Evolutionary conservation across 2,113 vertebrate genomes (phyloP), one percentile per base, ranked within the genome.

Genomic region (Bubo blakistoni): DNA sequence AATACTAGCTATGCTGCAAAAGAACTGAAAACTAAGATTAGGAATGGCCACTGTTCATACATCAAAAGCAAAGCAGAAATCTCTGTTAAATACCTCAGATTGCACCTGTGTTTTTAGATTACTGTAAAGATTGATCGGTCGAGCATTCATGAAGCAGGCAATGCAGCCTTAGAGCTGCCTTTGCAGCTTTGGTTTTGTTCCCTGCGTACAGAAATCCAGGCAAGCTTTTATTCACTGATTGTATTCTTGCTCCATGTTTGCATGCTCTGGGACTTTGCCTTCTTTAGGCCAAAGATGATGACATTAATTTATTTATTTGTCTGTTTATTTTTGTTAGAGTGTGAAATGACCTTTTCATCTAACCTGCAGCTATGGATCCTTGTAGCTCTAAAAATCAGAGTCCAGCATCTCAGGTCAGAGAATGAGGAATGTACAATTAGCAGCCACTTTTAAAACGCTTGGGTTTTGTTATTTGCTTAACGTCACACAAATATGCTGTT

Each of bases 161-260:
- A 38, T 0, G 0, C 7, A 63, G 38, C 30, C 27, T 49, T 58
- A 44, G 34, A 63, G 34, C 21, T 36, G 21, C 30, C 25, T 46
- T 24, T 59, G 49, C 12, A 38, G 32, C n/a, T 87, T 73, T 63
- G 40, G 8, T 24, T 86, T 79, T 12, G 6, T 65, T 85, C 55
- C 7, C 3, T 34, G 14, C 16, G 27, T 42, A 16, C 38, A 71
- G 47, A 80, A 74, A 66, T 16, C 46, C 52, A 51, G 24, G 16
- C 20, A 78, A 65, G 63, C 8, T 65, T 80, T 83, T 80, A 44
- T 72, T 89, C 21, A 6, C 29, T 49, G 42, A 17, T 34, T 1
- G 1, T 36, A 5, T 54, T 79, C 47, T 67, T 2, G 0, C 16
- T 49, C 34, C 22, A 2, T 25, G 10, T 52, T 74, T 80, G 8